phyloP scores from a whole-genome alignment of 2,797 vertebrate genomes.

The Chelonia mydas region DNA sequence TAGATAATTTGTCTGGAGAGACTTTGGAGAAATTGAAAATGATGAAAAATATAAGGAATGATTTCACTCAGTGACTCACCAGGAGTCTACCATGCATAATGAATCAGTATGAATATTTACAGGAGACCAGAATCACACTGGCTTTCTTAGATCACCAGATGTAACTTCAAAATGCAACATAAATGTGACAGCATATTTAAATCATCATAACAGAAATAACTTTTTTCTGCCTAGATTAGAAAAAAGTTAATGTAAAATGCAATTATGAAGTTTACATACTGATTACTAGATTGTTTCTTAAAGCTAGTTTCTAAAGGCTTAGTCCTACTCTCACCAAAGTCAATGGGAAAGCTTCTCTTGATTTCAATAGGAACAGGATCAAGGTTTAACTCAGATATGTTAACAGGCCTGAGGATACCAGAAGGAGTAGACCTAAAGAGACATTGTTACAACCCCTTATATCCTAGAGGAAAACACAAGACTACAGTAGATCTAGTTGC shows the following conservation, averaged over 20 bases:
- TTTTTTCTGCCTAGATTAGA: background rate
- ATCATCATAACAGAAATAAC: background rate
- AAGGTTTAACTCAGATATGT: background rate
- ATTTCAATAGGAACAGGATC: slow-evolving; percentile 10
- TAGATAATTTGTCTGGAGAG: slow-evolving; percentile 24
- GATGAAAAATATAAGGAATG: slow-evolving; percentile 47
- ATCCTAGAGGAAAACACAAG: slow-evolving; percentile 26
- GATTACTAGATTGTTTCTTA: background rate
- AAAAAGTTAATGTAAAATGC: background rate
- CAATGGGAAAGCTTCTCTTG: background rate
- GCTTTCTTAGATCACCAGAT: slow-evolving; percentile 38
- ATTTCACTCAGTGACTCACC: slow-evolving; percentile 41
- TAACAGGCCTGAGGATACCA: background rate
- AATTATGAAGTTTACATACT: background rate
- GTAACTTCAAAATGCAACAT: slow-evolving; percentile 9
- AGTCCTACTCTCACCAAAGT: slow-evolving; percentile 1
- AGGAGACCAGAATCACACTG: background rate
- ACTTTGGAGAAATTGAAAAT: background rate
- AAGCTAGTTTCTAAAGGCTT: background rate
- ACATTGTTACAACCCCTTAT: slow-evolving; percentile 24
- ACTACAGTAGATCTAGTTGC: slow-evolving; percentile 31
- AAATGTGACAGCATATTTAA: background rate
- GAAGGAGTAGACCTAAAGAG: slow-evolving; percentile 6
- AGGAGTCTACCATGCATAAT: background rate
- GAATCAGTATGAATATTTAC: slow-evolving; percentile 31